phyloP scores from a whole-genome alignment of 2,113 vertebrate genomes.

The Solea senegalensis region DNA sequence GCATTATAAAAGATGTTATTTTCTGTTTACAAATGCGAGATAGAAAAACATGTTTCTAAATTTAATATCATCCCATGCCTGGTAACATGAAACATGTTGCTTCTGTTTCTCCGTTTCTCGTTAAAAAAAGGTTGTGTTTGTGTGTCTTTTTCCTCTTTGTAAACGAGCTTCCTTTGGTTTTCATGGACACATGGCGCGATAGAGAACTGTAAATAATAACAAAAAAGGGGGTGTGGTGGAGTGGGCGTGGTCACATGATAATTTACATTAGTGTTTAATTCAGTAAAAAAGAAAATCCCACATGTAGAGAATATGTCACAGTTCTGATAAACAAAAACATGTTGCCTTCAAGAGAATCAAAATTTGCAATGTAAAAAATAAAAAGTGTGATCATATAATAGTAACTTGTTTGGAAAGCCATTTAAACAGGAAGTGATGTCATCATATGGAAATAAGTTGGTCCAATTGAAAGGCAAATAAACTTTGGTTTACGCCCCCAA shows the following conservation, averaged over 20 bases:
- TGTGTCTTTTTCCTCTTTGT: no score
- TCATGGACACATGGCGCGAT: no score
- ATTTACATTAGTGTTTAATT: neutral
- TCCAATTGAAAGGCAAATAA: slow-evolving; percentile 50
- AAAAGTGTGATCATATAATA: neutral
- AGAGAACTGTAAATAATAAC: neutral
- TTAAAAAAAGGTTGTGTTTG: no score
- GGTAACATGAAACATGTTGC: no score
- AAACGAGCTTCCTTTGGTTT: no score
- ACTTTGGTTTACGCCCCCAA: slow-evolving; percentile 28
- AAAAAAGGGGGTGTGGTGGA: neutral
- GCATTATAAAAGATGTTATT: no score
- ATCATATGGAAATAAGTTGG: slow-evolving; percentile 10
- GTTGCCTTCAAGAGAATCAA: neutral
- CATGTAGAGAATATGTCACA: neutral
- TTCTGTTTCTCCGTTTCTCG: no score
- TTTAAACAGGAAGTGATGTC: slow-evolving; percentile 42
- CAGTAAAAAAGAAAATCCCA: neutral
- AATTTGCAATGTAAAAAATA: no score
- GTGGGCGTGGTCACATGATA: neutral
- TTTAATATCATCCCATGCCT: no score
- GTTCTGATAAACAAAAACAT: neutral
- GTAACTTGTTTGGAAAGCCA: neutral
- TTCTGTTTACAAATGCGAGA: no score
- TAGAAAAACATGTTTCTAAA: no score